Evolutionary conservation across 2,888 invertebrate species (phyloP).

Genomic region (Adineta ricciae): DNA sequence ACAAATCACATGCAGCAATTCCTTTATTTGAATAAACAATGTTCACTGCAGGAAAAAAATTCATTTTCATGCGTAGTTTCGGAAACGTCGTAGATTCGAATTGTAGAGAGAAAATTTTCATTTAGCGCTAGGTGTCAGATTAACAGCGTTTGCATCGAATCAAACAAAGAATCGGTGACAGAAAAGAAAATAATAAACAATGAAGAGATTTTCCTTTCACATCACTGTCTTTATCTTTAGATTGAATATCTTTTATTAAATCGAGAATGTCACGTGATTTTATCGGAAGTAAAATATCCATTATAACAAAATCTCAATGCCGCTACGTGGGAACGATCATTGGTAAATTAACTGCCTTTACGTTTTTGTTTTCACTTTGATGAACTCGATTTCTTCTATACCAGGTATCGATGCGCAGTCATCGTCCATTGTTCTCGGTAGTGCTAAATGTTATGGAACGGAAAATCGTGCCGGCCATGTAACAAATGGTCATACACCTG

Average conservation of each 20-base stretch:
- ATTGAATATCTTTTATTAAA: background rate
- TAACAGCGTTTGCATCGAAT: background rate
- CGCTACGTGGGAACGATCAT: background rate
- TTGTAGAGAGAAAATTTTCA: background rate
- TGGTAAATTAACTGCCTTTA: background rate
- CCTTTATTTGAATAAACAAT: background rate
- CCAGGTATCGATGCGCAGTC: background rate
- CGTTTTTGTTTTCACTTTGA: no score
- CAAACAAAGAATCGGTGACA: background rate
- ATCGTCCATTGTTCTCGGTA: background rate
- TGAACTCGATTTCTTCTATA: no score
- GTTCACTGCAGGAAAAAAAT: background rate
- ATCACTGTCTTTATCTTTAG: background rate
- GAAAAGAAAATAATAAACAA: background rate
- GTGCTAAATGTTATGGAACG: background rate
- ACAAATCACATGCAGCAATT: background rate
- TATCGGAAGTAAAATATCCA: background rate
- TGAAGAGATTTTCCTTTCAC: background rate
- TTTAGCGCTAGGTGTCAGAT: background rate
- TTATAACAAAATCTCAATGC: slow-evolving; percentile 6
- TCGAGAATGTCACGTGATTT: background rate
- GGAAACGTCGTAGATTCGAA: background rate
- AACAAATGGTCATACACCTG: background rate
- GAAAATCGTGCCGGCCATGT: background rate
- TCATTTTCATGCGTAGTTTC: background rate